Evolutionary conservation across 2,797 vertebrate genomes (phyloP).

Genomic region (Dromococcyx pavoninus): DNA sequence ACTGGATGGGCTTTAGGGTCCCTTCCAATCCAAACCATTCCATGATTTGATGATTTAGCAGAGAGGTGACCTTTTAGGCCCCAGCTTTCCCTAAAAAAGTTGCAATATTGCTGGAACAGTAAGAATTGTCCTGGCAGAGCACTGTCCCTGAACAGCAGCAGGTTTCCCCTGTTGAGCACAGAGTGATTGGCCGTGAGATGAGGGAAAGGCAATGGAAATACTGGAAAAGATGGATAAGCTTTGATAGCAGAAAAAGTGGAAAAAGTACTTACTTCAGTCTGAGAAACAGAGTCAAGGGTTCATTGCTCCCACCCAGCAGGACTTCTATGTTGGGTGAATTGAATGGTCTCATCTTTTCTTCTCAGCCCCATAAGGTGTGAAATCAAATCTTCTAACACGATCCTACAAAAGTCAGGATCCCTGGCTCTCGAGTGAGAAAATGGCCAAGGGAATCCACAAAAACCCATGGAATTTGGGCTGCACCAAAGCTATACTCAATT

Average conservation of each 20-base stretch:
- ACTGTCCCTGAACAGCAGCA: background rate
- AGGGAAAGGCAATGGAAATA: background rate
- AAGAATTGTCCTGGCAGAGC: background rate
- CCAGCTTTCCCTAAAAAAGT: background rate
- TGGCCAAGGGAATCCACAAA: background rate
- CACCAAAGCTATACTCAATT: background rate
- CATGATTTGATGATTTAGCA: too few species aligned
- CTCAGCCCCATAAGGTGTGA: background rate
- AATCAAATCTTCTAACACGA: background rate
- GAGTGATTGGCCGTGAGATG: background rate
- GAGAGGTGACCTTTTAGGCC: background rate
- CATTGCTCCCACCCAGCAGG: background rate
- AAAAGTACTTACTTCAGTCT: background rate
- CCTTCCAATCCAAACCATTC: too few species aligned
- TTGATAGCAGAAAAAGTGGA: background rate
- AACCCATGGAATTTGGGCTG: background rate
- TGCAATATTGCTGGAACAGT: background rate
- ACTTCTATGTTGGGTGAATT: background rate
- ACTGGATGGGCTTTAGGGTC: too few species aligned
- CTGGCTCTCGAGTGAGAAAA: background rate
- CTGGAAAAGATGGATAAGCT: background rate
- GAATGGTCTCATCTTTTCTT: background rate
- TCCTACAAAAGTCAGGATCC: background rate
- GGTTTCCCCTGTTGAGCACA: background rate
- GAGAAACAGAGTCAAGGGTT: background rate